These are phyloP conservation scores for Luperina testacea DNA, from an alignment of 2,888 invertebrate genomes.

Conservation along the genomic window DNA sequence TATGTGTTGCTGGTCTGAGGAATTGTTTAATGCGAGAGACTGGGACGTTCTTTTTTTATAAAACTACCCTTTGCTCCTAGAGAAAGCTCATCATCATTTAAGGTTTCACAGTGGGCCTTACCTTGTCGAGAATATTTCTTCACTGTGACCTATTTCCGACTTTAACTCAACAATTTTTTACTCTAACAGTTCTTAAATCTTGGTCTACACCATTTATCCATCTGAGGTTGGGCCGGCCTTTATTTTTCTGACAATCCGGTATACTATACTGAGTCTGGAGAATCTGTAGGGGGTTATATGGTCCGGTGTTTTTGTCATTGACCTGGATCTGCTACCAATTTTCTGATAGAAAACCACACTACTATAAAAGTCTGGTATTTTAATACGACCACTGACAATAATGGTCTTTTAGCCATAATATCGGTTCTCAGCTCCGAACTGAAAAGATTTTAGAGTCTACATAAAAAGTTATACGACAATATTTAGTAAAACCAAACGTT, in stretches of 20 bases:
- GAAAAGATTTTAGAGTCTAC: conserved; percentile 18
- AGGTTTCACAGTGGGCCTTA: not conserved
- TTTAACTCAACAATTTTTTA: too few relatives aligned
- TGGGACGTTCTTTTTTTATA: not conserved
- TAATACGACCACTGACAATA: conserved; percentile 15
- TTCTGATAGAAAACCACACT: not conserved
- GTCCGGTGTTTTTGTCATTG: not conserved
- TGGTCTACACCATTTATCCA: not conserved
- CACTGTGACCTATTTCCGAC: not conserved
- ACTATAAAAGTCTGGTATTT: conserved; percentile 2
- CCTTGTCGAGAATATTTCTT: not conserved
- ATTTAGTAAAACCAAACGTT: conserved; percentile 44
- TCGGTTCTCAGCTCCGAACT: not conserved
- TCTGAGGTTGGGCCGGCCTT: not conserved
- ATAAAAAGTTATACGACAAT: conserved; percentile 44
- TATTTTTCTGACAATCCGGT: not conserved
- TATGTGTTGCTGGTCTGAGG: not conserved
- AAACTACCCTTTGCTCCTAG: not conserved
- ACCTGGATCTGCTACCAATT: not conserved
- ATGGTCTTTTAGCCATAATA: conserved; percentile 10
- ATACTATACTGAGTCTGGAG: not conserved
- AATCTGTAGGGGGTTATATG: not conserved
- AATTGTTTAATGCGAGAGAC: conserved; percentile 21
- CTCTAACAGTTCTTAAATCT: not conserved
- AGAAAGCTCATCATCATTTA: not conserved